Evolutionary conservation across 2,797 vertebrate species (phyloP).

Genomic region (Malurus splendens): DNA sequence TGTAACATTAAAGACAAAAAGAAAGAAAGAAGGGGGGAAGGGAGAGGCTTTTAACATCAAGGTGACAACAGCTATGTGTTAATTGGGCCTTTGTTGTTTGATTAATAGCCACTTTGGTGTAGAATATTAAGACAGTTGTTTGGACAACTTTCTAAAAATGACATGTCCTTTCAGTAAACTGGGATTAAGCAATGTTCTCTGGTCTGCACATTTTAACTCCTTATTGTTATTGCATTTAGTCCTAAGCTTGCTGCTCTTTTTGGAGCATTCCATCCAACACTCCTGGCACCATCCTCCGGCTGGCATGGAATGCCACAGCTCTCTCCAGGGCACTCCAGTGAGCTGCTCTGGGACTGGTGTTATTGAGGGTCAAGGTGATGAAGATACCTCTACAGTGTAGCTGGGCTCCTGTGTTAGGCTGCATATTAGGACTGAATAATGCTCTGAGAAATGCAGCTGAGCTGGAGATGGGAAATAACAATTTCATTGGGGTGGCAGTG

Average conservation of each 20-base stretch:
- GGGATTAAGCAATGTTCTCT: slow-evolving; percentile 14
- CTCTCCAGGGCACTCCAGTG: background rate
- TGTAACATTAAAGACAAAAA: slow-evolving; percentile 50
- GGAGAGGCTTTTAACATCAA: slow-evolving; percentile 65
- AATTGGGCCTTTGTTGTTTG: slow-evolving; percentile 72
- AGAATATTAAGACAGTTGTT: slow-evolving; percentile 58
- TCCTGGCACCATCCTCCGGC: background rate
- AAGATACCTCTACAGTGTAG: background rate
- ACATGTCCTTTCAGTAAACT: slow-evolving; percentile 31
- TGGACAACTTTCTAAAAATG: slow-evolving; percentile 52
- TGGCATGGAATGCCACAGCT: background rate
- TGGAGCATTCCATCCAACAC: rapidly evolving
- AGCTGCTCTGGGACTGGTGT: background rate
- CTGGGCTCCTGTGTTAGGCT: background rate
- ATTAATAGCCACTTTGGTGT: slow-evolving; percentile 59
- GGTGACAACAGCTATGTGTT: slow-evolving; percentile 66
- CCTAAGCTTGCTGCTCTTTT: background rate
- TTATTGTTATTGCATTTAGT: background rate
- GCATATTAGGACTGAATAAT: background rate
- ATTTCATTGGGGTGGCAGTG: background rate
- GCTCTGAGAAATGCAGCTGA: background rate
- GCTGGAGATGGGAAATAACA: background rate
- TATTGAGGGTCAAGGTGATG: background rate
- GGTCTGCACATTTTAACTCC: slow-evolving; percentile 43
- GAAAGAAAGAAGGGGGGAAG: slow-evolving; percentile 24